Evolutionary conservation across 1,140 invertebrate genomes (phyloP), one percentile per base, ranked within the genome.

Genomic region (Parapsyche elsis): DNA sequence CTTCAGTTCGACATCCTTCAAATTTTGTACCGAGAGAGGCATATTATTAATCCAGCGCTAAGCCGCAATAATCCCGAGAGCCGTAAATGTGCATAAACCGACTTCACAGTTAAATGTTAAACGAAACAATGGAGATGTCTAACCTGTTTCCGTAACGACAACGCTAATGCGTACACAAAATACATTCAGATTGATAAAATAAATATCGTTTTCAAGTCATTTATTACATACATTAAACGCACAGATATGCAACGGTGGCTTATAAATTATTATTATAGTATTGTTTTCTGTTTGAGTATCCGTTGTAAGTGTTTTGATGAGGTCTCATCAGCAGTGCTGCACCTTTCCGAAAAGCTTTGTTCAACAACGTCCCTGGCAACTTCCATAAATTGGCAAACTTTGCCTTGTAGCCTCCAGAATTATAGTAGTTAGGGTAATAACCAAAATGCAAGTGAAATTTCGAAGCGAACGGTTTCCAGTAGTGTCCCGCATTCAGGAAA

Each of bases 381-480:
- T 46, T 57, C 16, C 70, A 73, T 4, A 81, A 23, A 1, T 67
- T 59, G 2, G 73, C 46, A 59, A 71, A 21, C 57, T 24, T 46
- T 5, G 30, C 38, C 16, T 71, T 30, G 49, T 74, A 74, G 44
- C 14, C 21, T 21, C 59, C 74, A 16, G n/a, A n/a, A 24, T 76
- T n/a, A n/a, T 14, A 26, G 45, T 24, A 49, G 30, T 76, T 10
- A 9, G 46, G 59, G 4, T 30, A 19, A 16, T 26, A 23, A 9
- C 71, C 79, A 2, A 83, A 70, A 19, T 80, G 75, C 4, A 83
- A 23, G 12, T 83, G 79, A 67, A 83, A 83, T 38, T 71, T 78
- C 0, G 79, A 80, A n/a, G 61, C 44, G 46, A 83, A 83, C 5
- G 74, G 79, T 26, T 59, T 78, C 30, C 80, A 46, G 59, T 23